Conservation (phyloP, 2,888 invertebrate genomes). For the Scaptomyza caliginosa region DNA sequence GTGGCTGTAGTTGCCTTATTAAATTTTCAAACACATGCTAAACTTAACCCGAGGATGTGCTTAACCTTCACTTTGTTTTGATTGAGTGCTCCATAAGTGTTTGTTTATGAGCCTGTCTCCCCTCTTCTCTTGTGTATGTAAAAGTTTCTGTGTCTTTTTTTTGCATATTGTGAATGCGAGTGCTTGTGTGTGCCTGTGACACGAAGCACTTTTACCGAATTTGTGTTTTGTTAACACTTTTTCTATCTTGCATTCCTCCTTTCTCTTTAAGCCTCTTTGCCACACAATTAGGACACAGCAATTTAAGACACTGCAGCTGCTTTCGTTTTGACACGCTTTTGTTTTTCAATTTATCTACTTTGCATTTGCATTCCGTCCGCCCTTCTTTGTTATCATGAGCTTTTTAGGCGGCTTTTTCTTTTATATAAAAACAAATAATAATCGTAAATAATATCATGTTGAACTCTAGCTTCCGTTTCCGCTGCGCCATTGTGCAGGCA, state of each 20-base stretch:
- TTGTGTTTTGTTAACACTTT: constrained; percentile 28
- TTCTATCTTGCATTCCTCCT: constrained; percentile 26
- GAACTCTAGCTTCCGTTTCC: constrained; percentile 77
- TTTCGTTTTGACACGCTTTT: constrained; percentile 53
- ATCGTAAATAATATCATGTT: constrained; percentile 32
- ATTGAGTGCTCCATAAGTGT: constrained; percentile 74
- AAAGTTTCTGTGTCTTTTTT: constrained; percentile 2
- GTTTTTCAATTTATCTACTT: constrained; percentile 40
- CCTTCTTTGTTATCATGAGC: constrained; percentile 5
- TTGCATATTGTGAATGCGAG: neutral
- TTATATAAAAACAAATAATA: constrained; percentile 31
- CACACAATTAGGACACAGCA: constrained; percentile 49
- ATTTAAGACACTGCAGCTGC: constrained; percentile 48
- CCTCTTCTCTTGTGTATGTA: constrained; percentile 2
- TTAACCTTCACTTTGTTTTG: constrained; percentile 77
- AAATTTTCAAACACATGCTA: constrained; percentile 78
- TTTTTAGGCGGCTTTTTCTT: constrained; percentile 6
- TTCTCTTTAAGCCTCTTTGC: constrained; percentile 36
- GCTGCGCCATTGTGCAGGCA: constrained; percentile 77
- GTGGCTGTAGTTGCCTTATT: constrained; percentile 55
- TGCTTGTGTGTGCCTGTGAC: neutral
- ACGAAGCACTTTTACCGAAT: constrained; percentile 11
- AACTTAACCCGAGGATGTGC: constrained; percentile 76
- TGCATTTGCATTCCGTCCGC: constrained; percentile 31
- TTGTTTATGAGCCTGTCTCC: constrained; percentile 56